These are phyloP conservation scores for Paramormyrops hopkinsi DNA, from an alignment of 2,797 vertebrate species.

Conservation along the genomic window DNA sequence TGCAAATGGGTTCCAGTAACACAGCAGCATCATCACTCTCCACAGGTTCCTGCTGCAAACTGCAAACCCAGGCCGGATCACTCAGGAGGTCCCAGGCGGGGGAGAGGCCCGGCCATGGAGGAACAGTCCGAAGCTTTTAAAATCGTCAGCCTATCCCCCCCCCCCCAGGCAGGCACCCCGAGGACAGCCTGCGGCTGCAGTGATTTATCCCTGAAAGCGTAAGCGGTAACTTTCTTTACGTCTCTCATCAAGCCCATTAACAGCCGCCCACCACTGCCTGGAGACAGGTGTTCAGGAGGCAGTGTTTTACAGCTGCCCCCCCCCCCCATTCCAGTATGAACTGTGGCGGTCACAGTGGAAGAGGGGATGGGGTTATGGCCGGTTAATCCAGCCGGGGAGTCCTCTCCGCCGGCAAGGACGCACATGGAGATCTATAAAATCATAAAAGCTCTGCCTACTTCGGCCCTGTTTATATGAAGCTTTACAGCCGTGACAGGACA, in stretches of 20 bases:
- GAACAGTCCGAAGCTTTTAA: conserved; percentile 23
- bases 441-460: conserved; percentile 16
- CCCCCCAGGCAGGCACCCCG: conserved; percentile 7
- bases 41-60: conserved; percentile 27
- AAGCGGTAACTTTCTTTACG: conserved; percentile 53
- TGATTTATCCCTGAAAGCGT: conserved; percentile 55
- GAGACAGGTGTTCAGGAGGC: conserved; percentile 55
- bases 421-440: conserved; percentile 9
- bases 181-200: conserved; percentile 39
- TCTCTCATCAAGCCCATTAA: conserved; percentile 62
- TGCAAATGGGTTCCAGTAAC: not conserved
- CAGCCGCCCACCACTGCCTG: conserved; percentile 49
- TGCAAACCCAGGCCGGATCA: not conserved
- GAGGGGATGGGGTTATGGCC: not conserved
- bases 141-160: conserved; percentile 42
- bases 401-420: conserved; percentile 15
- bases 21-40: not conserved
- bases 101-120: not conserved
- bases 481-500: conserved; percentile 15
- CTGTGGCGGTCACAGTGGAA: conserved; percentile 18
- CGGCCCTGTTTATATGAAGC: conserved; percentile 3
- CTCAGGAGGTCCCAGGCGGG: not conserved
- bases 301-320: conserved; percentile 49
- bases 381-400: conserved; percentile 29
- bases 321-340: conserved; percentile 33